Evolutionary conservation across 1,140 invertebrate species (phyloP).

Genomic region (Mycetomoellerius zeteki): DNA sequence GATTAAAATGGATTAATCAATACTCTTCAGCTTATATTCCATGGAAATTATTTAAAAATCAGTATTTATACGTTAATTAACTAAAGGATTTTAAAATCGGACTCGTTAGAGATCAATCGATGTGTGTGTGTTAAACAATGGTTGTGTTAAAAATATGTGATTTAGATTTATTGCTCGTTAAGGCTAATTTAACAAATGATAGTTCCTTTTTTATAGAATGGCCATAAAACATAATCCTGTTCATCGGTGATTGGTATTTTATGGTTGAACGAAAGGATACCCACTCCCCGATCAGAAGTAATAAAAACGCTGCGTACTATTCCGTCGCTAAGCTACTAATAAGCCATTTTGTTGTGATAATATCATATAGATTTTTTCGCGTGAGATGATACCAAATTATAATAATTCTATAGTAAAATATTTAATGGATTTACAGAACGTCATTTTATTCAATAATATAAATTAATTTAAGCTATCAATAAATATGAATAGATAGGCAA

Average conservation of each 20-base stretch:
- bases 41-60: not conserved
- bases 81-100: not conserved
- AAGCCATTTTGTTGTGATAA: slow-evolving; percentile 35
- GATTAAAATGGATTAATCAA: slow-evolving; percentile 1
- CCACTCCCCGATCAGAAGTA: not conserved
- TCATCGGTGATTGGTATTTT: slow-evolving; percentile 31
- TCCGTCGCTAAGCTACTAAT: slow-evolving; percentile 11
- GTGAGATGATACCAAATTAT: slow-evolving; percentile 10
- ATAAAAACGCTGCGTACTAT: slow-evolving; percentile 29
- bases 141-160: slow-evolving; percentile 11
- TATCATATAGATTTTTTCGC: not conserved
- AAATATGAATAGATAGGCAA: no score
- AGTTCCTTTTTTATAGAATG: slow-evolving; percentile 41
- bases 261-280: slow-evolving; percentile 21
- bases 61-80: not conserved
- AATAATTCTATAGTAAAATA: no score
- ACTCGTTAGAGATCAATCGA: slow-evolving; percentile 37
- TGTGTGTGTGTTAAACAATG: no score
- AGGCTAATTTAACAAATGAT: slow-evolving; percentile 57
- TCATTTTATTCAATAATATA: no score
- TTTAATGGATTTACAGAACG: no score
- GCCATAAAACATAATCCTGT: slow-evolving; percentile 34
- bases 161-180: slow-evolving; percentile 43
- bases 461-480: no score
- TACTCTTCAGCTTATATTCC: not conserved